Conservation (phyloP, 2,113 vertebrate genomes). For the Sardina pilchardus region DNA sequence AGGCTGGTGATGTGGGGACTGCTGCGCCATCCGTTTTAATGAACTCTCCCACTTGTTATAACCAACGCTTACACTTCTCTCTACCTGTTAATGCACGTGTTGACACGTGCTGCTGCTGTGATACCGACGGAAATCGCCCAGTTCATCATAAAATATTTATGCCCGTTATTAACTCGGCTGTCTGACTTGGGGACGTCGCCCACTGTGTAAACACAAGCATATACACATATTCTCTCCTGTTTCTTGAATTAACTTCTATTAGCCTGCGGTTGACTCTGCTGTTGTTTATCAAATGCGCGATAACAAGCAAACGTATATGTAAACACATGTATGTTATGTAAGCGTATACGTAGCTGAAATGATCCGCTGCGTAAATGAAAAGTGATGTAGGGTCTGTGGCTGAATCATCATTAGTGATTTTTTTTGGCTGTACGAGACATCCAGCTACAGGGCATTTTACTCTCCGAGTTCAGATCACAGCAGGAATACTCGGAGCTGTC, state of each 20-base stretch:
- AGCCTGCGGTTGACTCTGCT: background rate
- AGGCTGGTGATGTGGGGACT: constrained; percentile 12
- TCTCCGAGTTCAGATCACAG: background rate
- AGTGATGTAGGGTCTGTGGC: background rate
- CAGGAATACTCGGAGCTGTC: background rate
- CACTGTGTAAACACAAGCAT: background rate
- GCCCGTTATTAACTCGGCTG: background rate
- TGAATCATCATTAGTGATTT: background rate
- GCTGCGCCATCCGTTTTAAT: background rate
- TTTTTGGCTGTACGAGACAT: background rate
- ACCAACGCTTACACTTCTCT: background rate
- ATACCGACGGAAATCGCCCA: background rate
- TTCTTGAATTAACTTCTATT: background rate
- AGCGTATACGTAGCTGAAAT: background rate
- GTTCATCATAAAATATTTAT: constrained; percentile 7
- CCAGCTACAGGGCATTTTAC: background rate
- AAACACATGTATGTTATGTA: background rate
- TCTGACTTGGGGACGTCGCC: background rate
- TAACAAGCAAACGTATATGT: background rate
- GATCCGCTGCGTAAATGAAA: background rate
- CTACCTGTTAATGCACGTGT: background rate
- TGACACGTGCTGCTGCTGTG: background rate
- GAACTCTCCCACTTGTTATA: background rate
- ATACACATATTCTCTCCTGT: background rate
- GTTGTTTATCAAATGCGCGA: background rate